Conservation (phyloP, 2,888 invertebrate genomes). For the Trachelus troglodyta region DNA sequence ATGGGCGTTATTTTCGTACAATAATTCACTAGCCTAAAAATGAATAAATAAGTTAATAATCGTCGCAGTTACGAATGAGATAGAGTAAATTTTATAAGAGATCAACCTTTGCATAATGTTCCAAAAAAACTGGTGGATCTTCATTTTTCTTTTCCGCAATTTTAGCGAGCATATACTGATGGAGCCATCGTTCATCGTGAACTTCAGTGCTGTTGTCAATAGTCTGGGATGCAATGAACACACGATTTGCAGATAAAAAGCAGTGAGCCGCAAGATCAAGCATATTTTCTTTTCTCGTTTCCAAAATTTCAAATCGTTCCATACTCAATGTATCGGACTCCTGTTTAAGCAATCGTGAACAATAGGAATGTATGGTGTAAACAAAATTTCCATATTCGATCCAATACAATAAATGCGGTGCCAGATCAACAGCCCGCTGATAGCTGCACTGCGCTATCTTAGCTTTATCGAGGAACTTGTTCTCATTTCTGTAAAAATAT, state of each 20-base stretch:
- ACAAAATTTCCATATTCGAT: slow-evolving; percentile 93
- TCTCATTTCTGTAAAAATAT: slow-evolving; percentile 65
- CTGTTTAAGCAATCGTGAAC: slow-evolving; percentile 86
- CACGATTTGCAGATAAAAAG: slow-evolving; percentile 77
- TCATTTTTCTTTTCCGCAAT: slow-evolving; percentile 88
- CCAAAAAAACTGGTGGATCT: slow-evolving; percentile 78
- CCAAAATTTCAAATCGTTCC: slow-evolving; percentile 79
- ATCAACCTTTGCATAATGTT: slow-evolving; percentile 79
- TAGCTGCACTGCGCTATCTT: slow-evolving; percentile 84
- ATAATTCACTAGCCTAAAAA: slow-evolving; percentile 77
- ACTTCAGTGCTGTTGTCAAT: slow-evolving; percentile 70
- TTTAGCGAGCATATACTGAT: slow-evolving; percentile 96
- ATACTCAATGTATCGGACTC: slow-evolving; percentile 81
- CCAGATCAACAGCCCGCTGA: slow-evolving; percentile 80
- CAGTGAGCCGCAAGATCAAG: slow-evolving; percentile 82
- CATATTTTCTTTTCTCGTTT: slow-evolving; percentile 83
- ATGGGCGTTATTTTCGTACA: slow-evolving; percentile 83
- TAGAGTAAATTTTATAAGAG: not conserved
- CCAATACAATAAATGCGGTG: slow-evolving; percentile 83
- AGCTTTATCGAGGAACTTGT: slow-evolving; percentile 76
- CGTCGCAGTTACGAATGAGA: not conserved
- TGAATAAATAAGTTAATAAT: slow-evolving; percentile 18
- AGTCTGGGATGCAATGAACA: slow-evolving; percentile 70
- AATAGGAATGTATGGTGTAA: slow-evolving; percentile 90
- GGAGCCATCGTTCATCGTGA: slow-evolving; percentile 90